phyloP scores from a whole-genome alignment of 2,113 vertebrate species.

The Pholis gunnellus region DNA sequence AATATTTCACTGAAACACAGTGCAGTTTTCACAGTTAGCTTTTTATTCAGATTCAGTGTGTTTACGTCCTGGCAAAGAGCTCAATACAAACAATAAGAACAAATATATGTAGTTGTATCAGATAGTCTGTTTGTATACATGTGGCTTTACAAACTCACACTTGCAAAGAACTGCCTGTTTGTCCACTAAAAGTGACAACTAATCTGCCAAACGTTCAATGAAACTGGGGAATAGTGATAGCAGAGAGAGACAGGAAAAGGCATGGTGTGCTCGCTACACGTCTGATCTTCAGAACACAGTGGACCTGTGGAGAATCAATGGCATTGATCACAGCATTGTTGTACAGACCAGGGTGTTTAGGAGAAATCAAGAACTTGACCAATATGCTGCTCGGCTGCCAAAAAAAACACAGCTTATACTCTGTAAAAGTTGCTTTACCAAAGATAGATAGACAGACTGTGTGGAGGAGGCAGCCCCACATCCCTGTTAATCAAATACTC shows the following conservation, averaged over 20 bases:
- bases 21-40: constrained; percentile 8
- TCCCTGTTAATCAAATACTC: constrained; percentile 1
- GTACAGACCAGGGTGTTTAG: constrained; percentile 17
- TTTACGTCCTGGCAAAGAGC: constrained; percentile 41
- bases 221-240: constrained; percentile 35
- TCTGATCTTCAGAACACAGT: constrained; percentile 34
- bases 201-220: constrained; percentile 31
- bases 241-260: constrained; percentile 36
- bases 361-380: constrained; percentile 30
- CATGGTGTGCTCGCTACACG: constrained; percentile 40
- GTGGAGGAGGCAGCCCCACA: constrained; percentile 5
- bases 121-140: constrained; percentile 32
- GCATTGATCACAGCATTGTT: constrained; percentile 60
- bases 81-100: constrained; percentile 43
- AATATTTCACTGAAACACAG: constrained; percentile 2
- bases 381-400: neutral
- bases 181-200: constrained; percentile 40
- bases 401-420: neutral
- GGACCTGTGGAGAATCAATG: constrained; percentile 60
- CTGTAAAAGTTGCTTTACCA: constrained; percentile 14
- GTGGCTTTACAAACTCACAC: constrained; percentile 21
- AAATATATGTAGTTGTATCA: constrained; percentile 34
- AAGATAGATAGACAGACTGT: neutral
- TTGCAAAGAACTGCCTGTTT: constrained; percentile 10
- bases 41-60: constrained; percentile 42